Conservation (phyloP, 2,113 vertebrate species). For the Ivindomyrus marchei region DNA sequence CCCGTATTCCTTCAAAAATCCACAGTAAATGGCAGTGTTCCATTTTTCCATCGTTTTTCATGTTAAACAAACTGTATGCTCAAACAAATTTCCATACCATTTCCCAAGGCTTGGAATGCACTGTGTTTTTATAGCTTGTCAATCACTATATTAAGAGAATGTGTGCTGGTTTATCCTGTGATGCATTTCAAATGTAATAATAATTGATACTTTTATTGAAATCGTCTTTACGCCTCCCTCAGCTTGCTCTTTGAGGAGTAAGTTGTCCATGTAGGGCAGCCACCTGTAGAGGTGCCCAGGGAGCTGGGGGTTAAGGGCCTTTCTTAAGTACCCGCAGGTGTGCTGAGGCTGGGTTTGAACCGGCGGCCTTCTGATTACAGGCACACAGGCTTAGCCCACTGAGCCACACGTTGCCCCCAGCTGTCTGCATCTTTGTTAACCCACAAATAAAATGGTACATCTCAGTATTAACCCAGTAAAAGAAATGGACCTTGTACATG, state of each 20-base stretch:
- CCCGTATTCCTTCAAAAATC: not conserved
- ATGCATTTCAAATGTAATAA: not conserved
- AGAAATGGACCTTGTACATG: not conserved
- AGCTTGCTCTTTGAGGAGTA: no score
- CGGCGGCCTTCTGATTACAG: no score
- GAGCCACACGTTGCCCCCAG: no score
- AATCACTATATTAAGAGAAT: not conserved
- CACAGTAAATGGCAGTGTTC: not conserved
- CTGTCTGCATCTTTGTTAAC: not conserved
- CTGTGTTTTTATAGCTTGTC: not conserved
- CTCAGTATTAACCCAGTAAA: not conserved
- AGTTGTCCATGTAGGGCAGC: no score
- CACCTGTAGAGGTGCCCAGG: no score
- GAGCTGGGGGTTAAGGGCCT: no score
- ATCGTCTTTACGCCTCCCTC: no score
- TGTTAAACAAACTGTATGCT: not conserved
- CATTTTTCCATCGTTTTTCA: not conserved
- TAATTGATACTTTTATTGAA: no score
- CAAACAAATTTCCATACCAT: not conserved
- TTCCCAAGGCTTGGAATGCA: not conserved
- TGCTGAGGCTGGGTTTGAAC: no score
- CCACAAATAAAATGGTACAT: not conserved
- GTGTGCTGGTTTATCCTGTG: not conserved
- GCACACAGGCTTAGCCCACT: no score
- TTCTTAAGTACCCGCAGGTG: accelerated